Conservation (phyloP, 2,888 invertebrate genomes). For the Escarpia spicata region DNA sequence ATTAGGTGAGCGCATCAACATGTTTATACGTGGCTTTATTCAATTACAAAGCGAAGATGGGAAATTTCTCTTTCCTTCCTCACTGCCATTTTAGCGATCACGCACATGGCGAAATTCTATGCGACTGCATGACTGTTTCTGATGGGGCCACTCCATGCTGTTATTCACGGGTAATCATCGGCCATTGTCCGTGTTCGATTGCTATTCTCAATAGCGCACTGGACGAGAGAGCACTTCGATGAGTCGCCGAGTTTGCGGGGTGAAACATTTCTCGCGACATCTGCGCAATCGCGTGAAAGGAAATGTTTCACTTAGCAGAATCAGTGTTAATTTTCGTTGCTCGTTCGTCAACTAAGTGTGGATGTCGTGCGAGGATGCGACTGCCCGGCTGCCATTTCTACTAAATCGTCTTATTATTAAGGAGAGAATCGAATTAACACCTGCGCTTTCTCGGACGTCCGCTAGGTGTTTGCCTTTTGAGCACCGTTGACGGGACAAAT, state of each 20-base stretch:
- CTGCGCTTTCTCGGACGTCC: not conserved
- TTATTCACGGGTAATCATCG: not conserved
- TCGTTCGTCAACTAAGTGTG: not conserved
- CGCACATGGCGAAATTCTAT: slow-evolving; percentile 5
- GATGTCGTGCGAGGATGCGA: not conserved
- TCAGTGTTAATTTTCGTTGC: slow-evolving; percentile 16
- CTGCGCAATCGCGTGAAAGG: slow-evolving; percentile 16
- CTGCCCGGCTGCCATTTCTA: not conserved
- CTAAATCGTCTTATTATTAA: not conserved
- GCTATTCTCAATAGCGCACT: slow-evolving; percentile 16
- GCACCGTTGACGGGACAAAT: not conserved
- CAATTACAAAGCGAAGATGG: slow-evolving; percentile 13
- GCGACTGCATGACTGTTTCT: not conserved
- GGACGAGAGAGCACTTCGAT: not conserved
- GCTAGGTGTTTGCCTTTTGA: not conserved
- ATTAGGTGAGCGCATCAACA: not conserved
- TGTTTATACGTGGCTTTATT: slow-evolving; percentile 13
- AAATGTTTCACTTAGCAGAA: slow-evolving; percentile 10
- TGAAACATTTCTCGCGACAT: slow-evolving; percentile 11
- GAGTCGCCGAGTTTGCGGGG: not conserved
- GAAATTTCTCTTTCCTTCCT: not conserved
- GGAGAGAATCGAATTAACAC: not conserved
- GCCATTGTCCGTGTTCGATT: not conserved
- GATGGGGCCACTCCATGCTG: not conserved
- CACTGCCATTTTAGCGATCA: not conserved